Percentiles rank a stretch among this genome's conserved stretches.
Evolutionary conservation across 53 echinoderm and acorn worm genomes (phyloP).

Genomic region (Astropecten irregularis): DNA sequence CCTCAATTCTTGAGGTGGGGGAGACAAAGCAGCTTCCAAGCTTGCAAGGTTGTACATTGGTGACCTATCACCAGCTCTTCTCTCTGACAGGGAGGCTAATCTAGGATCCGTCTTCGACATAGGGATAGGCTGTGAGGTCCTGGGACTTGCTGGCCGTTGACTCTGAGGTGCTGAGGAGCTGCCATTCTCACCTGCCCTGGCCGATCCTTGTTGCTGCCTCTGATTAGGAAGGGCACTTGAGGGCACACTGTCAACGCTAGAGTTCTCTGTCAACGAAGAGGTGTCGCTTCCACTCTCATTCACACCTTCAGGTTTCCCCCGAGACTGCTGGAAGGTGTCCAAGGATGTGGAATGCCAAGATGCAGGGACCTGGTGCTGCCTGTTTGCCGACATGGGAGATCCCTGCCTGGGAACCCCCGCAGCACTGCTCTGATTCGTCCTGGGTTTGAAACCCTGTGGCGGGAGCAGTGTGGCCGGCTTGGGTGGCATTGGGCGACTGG

Average conservation of each 20-base stretch:
- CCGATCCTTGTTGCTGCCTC: background rate
- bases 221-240: slow-evolving; percentile 19
- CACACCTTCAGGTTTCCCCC: slow-evolving; percentile 49
- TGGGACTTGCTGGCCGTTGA: slow-evolving; percentile 65
- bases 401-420: slow-evolving; percentile 34
- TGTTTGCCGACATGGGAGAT: slow-evolving; percentile 47
- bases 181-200: slow-evolving; percentile 55
- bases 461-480: slow-evolving; percentile 67
- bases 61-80: slow-evolving; percentile 77
- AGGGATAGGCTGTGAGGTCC: slow-evolving; percentile 20
- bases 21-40: slow-evolving; percentile 52
- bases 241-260: slow-evolving; percentile 91
- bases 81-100: slow-evolving; percentile 54
- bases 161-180: slow-evolving; percentile 67
- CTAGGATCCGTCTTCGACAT: slow-evolving; percentile 39
- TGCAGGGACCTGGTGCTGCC: slow-evolving; percentile 22
- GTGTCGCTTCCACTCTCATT: slow-evolving; percentile 98
- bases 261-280: slow-evolving; percentile 95
- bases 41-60: slow-evolving; percentile 85
- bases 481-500: slow-evolving; percentile 56
- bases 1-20: slow-evolving; percentile 25
- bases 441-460: slow-evolving; percentile 73
- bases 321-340: slow-evolving; percentile 25
- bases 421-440: slow-evolving; percentile 30
- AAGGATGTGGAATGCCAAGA: slow-evolving; percentile 49